These are phyloP conservation scores for Dromiciops gliroides DNA, from an alignment of 2,113 vertebrate species.

Conservation along the genomic window DNA sequence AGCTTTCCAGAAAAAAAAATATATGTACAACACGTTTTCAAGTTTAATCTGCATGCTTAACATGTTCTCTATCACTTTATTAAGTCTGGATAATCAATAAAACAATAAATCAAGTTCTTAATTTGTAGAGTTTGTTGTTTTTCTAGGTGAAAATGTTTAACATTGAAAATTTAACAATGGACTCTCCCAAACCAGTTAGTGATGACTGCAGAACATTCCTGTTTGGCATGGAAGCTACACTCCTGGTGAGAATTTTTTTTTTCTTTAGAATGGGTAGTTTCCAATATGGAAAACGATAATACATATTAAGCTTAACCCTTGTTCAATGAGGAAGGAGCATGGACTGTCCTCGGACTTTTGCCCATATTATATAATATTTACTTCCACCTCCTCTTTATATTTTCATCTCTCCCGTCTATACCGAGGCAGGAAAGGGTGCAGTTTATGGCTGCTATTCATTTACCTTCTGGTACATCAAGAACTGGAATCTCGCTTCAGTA, in stretches of 20 bases:
- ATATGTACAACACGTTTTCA: not conserved
- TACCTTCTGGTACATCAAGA: slow-evolving; percentile 64
- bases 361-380: not conserved
- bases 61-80: not conserved
- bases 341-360: not conserved
- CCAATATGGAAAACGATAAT: not conserved
- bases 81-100: not conserved
- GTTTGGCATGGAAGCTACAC: not conserved
- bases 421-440: slow-evolving; percentile 37
- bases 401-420: slow-evolving; percentile 3
- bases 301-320: not conserved
- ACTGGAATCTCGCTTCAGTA: slow-evolving; percentile 71
- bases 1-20: not conserved
- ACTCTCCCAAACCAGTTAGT: not conserved
- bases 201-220: not conserved
- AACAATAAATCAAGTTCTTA: not conserved
- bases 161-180: not conserved
- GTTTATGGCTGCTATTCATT: slow-evolving; percentile 67
- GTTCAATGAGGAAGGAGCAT: not conserved
- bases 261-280: not conserved
- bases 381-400: slow-evolving; percentile 45
- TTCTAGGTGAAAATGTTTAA: not conserved
- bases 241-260: not conserved
- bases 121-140: not conserved
- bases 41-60: not conserved